Evolutionary conservation across 1,140 invertebrate genomes (phyloP), one percentile per base, ranked within the genome.

Genomic region (Bilobella aurantiaca): DNA sequence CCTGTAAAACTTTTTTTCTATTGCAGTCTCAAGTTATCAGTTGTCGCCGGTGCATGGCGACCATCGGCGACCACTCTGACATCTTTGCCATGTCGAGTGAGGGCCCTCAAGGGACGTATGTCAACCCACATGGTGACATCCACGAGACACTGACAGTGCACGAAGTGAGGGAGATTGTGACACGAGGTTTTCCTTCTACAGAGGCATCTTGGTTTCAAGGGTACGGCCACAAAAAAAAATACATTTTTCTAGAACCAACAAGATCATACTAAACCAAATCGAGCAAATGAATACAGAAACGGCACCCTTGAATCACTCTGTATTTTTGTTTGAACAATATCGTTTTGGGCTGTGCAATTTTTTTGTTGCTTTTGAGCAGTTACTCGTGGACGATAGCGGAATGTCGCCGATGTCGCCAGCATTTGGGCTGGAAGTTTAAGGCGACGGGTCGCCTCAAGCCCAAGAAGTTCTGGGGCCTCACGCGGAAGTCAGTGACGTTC

Each of bases 141-240:
- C 88, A 90, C 75, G 90, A 93, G 75, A 91, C 87, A 1, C 77
- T 92, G 16, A 93, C 90, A 12, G 80, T 91, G 0, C 80, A 82
- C 69, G 80, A 83, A 62, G 83, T 85, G 0, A 75, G 82, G 66
- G 82, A 84, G 69, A 76, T 89, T 28, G 75, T 85, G n/a, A 77
- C 80, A 31, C 79, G 81, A 0, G 70, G 75, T 18, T 74, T 75
- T 56, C 79, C 87, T 5, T 87, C 86, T 1, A 84, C 82, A 23
- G 82, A 88, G 71, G 87, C 85, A 73, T 87, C 84, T 68, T 93
- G 90, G 90, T 93, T 93, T 77, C 89, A 90, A 30, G 90, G 88
- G 85, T 89, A 81, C 79, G 74, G 67, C 31, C 37, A 42, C 37
- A 12, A 42, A 42, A n/a, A n/a, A n/a, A n/a, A n/a, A n/a, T n/a